These are phyloP conservation scores for Tursiops truncatus DNA, from an alignment of 2,113 vertebrate genomes.

Conservation along the genomic window DNA sequence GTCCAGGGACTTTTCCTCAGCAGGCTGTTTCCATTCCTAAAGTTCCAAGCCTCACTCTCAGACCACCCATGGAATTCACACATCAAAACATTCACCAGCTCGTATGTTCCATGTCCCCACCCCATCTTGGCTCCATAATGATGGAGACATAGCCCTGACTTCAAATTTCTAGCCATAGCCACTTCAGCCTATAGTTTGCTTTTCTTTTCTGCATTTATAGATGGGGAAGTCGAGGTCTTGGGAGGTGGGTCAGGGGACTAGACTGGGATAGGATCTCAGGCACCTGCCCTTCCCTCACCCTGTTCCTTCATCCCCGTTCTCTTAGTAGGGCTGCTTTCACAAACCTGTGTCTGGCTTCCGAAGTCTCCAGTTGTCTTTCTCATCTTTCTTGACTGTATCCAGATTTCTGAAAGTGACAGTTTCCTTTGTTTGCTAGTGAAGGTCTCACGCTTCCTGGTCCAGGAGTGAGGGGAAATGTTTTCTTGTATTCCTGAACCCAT, in stretches of 20 bases:
- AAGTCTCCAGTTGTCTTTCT: neutral
- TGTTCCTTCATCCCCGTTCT: neutral
- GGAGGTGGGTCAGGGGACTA: neutral
- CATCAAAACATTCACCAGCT: neutral
- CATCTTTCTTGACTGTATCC: neutral
- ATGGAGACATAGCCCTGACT: neutral
- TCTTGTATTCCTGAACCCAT: neutral
- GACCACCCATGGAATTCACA: neutral
- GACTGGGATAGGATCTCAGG: neutral
- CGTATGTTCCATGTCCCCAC: neutral
- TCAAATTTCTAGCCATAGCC: neutral
- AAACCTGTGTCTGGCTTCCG: neutral
- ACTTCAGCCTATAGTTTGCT: neutral
- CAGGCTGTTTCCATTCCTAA: neutral
- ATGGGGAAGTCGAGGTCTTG: neutral
- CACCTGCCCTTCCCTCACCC: neutral
- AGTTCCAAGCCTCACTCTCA: neutral
- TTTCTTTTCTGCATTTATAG: neutral
- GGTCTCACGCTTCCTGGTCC: neutral
- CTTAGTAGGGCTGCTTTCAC: neutral
- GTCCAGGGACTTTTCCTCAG: neutral
- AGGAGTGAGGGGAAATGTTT: neutral
- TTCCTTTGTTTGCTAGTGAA: neutral
- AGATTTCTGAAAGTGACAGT: neutral
- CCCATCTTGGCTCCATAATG: neutral